Percentiles rank a stretch among this genome's conserved stretches.
These are phyloP conservation scores for Prionace glauca DNA, from an alignment of 2,797 vertebrate genomes.

Conservation along the genomic window DNA sequence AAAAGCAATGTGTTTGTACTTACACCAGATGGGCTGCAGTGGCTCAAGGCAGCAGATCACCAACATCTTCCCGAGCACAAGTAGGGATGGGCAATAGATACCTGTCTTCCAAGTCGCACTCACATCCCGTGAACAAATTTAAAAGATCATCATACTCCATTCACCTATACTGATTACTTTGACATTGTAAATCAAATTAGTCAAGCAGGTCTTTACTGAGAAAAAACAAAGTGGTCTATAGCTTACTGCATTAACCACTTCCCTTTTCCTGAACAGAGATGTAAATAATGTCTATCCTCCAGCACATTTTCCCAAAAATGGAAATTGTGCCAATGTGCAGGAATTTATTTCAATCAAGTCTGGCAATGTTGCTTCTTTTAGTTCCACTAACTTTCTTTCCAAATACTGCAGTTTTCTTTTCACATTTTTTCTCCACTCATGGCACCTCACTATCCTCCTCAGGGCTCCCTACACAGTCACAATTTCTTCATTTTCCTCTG, in stretches of 20 bases:
- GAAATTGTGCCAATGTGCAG: constrained; percentile 10
- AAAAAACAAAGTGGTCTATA: background rate
- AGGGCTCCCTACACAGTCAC: background rate
- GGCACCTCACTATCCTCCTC: background rate
- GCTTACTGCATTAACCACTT: background rate
- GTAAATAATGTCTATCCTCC: background rate
- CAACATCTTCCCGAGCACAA: background rate
- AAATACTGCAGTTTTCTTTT: background rate
- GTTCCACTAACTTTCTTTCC: background rate
- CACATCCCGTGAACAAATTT: background rate
- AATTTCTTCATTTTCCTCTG: background rate
- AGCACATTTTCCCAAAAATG: background rate
- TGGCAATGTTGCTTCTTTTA: background rate
- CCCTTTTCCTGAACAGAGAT: background rate
- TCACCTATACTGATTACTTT: background rate
- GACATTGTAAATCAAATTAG: background rate
- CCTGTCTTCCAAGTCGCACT: background rate
- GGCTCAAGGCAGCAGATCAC: background rate
- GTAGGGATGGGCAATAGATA: background rate
- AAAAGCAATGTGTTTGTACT: background rate
- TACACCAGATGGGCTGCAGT: background rate
- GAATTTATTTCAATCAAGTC: background rate
- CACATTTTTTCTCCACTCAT: background rate
- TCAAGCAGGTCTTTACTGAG: background rate
- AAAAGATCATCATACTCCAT: background rate